Conservation (phyloP, 2,797 vertebrate species). For the Acanthurus lineatus region DNA sequence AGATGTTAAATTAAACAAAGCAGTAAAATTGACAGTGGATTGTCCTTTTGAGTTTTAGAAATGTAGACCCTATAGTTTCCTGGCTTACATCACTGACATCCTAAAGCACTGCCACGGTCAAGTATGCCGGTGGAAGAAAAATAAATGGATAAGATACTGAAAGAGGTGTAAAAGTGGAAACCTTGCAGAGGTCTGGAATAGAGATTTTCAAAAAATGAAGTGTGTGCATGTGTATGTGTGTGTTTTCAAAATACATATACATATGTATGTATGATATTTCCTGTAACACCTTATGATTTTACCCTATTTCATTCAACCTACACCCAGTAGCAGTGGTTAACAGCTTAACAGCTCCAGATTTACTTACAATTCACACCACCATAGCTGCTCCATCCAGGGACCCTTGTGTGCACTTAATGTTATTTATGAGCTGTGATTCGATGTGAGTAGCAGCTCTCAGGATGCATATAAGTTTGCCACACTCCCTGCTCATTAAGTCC, state of each 20-base stretch:
- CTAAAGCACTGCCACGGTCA: neutral
- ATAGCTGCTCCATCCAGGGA: constrained; percentile 9
- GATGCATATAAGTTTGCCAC: constrained; percentile 39
- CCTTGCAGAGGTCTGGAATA: neutral
- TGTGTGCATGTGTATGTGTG: neutral
- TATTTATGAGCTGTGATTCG: constrained; percentile 44
- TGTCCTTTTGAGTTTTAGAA: constrained; percentile 7
- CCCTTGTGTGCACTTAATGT: constrained; percentile 19
- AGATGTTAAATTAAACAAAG: constrained; percentile 13
- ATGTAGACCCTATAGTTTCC: neutral
- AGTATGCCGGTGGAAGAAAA: neutral
- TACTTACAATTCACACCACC: constrained; percentile 14
- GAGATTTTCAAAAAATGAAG: neutral
- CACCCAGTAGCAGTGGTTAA: neutral
- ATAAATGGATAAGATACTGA: neutral
- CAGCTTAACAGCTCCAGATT: constrained; percentile 11
- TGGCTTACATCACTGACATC: neutral
- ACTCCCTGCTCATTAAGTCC: constrained; percentile 23
- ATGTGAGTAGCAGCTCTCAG: constrained; percentile 35
- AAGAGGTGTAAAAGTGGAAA: neutral
- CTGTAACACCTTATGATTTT: too few relatives aligned
- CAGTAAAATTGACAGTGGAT: constrained; percentile 5
- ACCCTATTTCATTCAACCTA: too few relatives aligned
- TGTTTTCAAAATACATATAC: too few relatives aligned
- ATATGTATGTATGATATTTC: too few relatives aligned